phyloP scores from a whole-genome alignment of 2,797 vertebrate species.

The Acanthopagrus latus region DNA sequence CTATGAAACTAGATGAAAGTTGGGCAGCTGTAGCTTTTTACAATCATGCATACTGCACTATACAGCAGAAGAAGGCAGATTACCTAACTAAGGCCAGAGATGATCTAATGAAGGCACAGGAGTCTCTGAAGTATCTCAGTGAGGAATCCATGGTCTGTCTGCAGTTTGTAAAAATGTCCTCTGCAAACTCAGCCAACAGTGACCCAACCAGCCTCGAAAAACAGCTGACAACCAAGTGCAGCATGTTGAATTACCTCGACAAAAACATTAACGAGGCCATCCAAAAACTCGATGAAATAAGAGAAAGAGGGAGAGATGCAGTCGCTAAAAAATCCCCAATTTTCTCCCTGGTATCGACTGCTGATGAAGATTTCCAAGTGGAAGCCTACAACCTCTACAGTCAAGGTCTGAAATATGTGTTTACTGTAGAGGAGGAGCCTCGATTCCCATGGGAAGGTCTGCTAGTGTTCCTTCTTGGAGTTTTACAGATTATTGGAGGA shows the following conservation, averaged over 20 bases:
- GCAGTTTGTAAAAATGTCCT: constrained; percentile 41
- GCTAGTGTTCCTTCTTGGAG: constrained; percentile 20
- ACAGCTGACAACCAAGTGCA: constrained; percentile 23
- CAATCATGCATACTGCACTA: constrained; percentile 34
- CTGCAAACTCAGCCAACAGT: neutral
- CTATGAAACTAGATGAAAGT: constrained; percentile 22
- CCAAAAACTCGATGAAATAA: constrained; percentile 39
- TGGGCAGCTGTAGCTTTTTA: constrained; percentile 70
- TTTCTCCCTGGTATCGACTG: constrained; percentile 15
- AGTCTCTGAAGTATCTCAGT: constrained; percentile 29
- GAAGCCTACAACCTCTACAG: constrained; percentile 39
- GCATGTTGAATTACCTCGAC: constrained; percentile 20
- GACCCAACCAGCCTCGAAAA: constrained; percentile 22
- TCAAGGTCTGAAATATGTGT: constrained; percentile 45
- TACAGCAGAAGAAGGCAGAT: neutral
- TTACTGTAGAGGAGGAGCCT: constrained; percentile 44
- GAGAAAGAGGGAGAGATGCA: neutral
- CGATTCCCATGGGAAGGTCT: constrained; percentile 41
- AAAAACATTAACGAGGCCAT: constrained; percentile 38
- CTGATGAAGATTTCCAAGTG: constrained; percentile 34
- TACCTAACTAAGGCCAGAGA: constrained; percentile 28
- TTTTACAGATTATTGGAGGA: constrained; percentile 46
- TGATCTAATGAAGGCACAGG: constrained; percentile 21
- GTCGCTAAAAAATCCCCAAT: constrained; percentile 16
- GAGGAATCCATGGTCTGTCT: constrained; percentile 31